These are phyloP conservation scores for Tringa solitaria DNA, from an alignment of 2,113 vertebrate species.

Conservation along the genomic window DNA sequence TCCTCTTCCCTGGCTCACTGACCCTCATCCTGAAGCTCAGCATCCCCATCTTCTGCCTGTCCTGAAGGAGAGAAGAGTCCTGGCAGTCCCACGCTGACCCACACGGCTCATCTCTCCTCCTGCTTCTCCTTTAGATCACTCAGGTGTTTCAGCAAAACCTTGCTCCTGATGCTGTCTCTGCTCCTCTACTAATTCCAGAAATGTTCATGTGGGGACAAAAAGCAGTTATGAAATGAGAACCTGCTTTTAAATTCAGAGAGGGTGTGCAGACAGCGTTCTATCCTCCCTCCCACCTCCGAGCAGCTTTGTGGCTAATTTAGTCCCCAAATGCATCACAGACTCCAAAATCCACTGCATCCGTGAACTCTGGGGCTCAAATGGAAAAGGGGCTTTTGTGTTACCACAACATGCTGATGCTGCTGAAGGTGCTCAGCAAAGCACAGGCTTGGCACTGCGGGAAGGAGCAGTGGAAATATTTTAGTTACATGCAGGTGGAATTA, in stretches of 20 bases:
- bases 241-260: constrained; percentile 49
- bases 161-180: not conserved
- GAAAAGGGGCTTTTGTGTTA: constrained; percentile 28
- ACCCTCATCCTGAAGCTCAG: not conserved
- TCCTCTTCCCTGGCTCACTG: not conserved
- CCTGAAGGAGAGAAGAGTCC: not conserved
- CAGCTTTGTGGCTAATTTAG: constrained; percentile 44
- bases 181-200: not conserved
- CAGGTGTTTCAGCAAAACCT: not conserved
- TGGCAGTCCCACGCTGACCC: not conserved
- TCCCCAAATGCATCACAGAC: not conserved
- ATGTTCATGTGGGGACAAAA: constrained; percentile 11
- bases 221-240: not conserved
- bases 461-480: constrained; percentile 53
- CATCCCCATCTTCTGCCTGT: not conserved
- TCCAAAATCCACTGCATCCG: constrained; percentile 12
- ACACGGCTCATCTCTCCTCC: not conserved
- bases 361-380: not conserved
- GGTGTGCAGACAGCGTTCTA: constrained; percentile 9
- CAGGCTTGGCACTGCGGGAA: not conserved
- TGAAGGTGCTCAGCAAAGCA: constrained; percentile 22
- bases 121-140: not conserved
- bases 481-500: constrained; percentile 48
- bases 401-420: not conserved
- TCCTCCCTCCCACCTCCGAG: constrained; percentile 28